phyloP scores from a whole-genome alignment of 2,888 invertebrate genomes.

The Drosophila subsilvestris region DNA sequence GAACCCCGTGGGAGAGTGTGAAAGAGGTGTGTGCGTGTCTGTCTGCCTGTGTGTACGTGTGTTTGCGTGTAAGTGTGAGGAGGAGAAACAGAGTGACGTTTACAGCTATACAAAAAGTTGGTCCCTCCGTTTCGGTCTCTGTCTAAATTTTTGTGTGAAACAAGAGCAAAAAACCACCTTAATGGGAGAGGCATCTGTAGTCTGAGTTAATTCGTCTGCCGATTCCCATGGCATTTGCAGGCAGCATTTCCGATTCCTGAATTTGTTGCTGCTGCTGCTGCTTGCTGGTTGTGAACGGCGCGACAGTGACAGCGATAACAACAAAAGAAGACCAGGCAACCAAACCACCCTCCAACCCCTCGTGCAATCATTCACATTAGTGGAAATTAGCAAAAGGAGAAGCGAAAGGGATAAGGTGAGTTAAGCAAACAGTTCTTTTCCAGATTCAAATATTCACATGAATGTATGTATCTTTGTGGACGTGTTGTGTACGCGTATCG shows the following conservation, averaged over 20 bases:
- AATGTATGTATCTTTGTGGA: not conserved
- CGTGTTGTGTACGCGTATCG: not conserved
- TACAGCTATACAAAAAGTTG: not conserved
- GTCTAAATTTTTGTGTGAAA: constrained; percentile 27
- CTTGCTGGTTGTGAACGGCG: not conserved
- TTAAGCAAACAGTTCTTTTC: not conserved
- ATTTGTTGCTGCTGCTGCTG: not conserved
- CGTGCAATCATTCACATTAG: not conserved
- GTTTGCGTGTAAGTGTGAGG: constrained; percentile 1
- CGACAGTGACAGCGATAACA: not conserved
- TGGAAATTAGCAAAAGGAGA: not conserved
- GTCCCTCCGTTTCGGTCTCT: not conserved
- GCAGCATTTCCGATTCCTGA: not conserved
- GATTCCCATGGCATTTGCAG: not conserved
- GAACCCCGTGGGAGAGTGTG: constrained; percentile 11
- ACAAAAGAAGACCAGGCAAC: not conserved
- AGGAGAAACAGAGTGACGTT: constrained; percentile 2
- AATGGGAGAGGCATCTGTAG: not conserved
- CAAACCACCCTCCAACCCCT: not conserved
- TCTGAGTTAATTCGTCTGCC: constrained; percentile 1
- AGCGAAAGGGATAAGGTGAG: not conserved
- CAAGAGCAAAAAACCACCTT: constrained; percentile 1
- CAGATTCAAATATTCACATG: not conserved
- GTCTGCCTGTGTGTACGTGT: constrained; percentile 12
- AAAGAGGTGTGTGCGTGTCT: constrained; percentile 25